Conservation (phyloP, 2,888 invertebrate species). For the Empis livida region DNA sequence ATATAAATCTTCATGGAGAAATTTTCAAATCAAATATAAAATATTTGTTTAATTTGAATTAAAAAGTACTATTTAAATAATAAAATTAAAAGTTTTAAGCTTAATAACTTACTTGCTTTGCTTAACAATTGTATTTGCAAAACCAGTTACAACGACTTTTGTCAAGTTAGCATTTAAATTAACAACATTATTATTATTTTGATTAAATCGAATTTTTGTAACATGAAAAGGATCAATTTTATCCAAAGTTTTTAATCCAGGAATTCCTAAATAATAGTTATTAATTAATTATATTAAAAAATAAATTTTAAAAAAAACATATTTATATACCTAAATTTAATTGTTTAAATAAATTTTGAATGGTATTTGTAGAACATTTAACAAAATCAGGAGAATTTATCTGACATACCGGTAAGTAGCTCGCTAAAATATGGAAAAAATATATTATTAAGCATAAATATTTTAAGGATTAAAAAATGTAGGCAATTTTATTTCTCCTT, state of each 20-base stretch:
- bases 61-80: too few species aligned
- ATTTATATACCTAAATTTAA: not conserved
- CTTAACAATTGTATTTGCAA: constrained; percentile 47
- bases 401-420: too few species aligned
- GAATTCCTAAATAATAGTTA: not conserved
- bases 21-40: too few species aligned
- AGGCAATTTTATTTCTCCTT: too few species aligned
- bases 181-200: not conserved
- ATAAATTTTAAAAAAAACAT: not conserved
- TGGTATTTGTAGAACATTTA: not conserved
- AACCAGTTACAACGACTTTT: constrained; percentile 50
- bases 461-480: too few species aligned
- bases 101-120: constrained; percentile 44
- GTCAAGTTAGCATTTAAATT: constrained; percentile 45
- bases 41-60: too few species aligned
- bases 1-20: too few species aligned
- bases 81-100: too few species aligned
- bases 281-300: not conserved
- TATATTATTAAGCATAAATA: too few species aligned
- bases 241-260: not conserved
- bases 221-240: not conserved
- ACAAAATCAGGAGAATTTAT: not conserved
- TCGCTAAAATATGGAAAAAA: too few species aligned
- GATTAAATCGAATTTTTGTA: not conserved
- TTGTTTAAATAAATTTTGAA: not conserved